Conservation (phyloP, 2,888 invertebrate genomes). For the Andrena chrysosceles region DNA sequence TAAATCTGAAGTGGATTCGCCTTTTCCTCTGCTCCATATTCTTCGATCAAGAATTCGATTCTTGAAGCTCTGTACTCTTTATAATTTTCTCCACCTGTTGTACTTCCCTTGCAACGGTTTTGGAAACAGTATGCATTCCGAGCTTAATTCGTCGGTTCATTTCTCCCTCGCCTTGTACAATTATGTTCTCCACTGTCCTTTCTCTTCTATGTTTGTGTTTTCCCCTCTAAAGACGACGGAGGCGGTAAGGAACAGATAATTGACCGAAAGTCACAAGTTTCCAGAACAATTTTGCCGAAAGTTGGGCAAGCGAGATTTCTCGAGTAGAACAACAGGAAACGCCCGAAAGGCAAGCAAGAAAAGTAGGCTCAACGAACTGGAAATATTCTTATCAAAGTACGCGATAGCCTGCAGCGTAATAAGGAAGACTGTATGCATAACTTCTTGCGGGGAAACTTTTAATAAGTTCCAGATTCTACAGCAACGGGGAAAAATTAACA, state of each 20-base stretch:
- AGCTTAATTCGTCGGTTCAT: too few species aligned
- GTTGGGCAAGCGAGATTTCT: not conserved
- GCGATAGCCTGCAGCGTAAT: conserved; percentile 26
- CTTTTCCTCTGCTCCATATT: too few species aligned
- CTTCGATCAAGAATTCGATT: too few species aligned
- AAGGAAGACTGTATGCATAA: conserved; percentile 20
- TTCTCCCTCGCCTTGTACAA: not conserved
- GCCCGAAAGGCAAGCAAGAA: conserved; percentile 14
- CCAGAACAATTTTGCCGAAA: not conserved
- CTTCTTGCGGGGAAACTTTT: conserved; percentile 30
- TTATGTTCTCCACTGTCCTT: not conserved
- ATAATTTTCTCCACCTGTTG: too few species aligned
- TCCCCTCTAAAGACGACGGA: not conserved
- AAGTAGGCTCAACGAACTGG: not conserved
- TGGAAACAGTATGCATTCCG: too few species aligned
- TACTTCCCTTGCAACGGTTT: too few species aligned
- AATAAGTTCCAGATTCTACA: conserved; percentile 18
- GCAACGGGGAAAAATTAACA: not conserved
- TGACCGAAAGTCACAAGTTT: conserved; percentile 31
- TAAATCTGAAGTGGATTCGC: too few species aligned
- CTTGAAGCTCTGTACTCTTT: too few species aligned
- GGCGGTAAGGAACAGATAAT: conserved; percentile 18
- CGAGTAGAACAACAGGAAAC: not conserved
- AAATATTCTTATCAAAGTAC: conserved; percentile 27
- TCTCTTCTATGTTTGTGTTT: conserved; percentile 4